Conservation (phyloP, 2,888 invertebrate species). For the Tetropium fuscum region DNA sequence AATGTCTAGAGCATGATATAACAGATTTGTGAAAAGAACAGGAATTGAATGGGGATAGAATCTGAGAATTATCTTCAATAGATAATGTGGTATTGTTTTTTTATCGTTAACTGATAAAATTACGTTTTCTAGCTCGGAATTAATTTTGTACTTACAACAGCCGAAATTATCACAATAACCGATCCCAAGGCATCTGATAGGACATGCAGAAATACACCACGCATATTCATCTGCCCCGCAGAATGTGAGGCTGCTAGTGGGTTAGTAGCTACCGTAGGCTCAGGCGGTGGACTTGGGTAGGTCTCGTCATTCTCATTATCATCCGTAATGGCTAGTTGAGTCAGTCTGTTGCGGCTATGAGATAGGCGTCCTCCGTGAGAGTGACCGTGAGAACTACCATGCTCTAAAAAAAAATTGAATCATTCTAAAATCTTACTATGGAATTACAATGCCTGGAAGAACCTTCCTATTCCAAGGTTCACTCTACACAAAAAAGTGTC, state of each 20-base stretch:
- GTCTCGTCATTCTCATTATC: conserved; percentile 80
- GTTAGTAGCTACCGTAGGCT: conserved; percentile 54
- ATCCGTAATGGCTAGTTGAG: conserved; percentile 74
- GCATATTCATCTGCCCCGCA: conserved; percentile 96
- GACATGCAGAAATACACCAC: conserved; percentile 99
- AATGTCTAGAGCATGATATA: too few relatives aligned
- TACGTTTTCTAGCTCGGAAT: too few relatives aligned
- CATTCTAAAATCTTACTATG: too few relatives aligned
- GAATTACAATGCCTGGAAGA: too few relatives aligned
- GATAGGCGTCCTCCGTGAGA: conserved; percentile 75
- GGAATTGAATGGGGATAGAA: too few relatives aligned
- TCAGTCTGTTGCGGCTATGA: conserved; percentile 71
- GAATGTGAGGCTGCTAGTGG: conserved; percentile 66
- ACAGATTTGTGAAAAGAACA: too few relatives aligned
- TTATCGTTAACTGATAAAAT: too few relatives aligned
- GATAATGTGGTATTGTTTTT: too few relatives aligned
- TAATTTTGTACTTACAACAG: conserved; percentile 66
- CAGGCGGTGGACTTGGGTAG: conserved; percentile 67
- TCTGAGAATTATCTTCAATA: too few relatives aligned
- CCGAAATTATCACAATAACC: conserved; percentile 90
- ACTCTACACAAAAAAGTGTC: too few relatives aligned
- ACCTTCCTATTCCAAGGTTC: too few relatives aligned
- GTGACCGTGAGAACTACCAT: conserved; percentile 75
- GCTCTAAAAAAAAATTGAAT: conserved; percentile 71
- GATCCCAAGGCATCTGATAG: conserved; percentile 97